Evolutionary conservation across 2,888 invertebrate species (phyloP), one percentile per base, ranked within the genome.

Genomic region (Eudiplozoon nipponicum): DNA sequence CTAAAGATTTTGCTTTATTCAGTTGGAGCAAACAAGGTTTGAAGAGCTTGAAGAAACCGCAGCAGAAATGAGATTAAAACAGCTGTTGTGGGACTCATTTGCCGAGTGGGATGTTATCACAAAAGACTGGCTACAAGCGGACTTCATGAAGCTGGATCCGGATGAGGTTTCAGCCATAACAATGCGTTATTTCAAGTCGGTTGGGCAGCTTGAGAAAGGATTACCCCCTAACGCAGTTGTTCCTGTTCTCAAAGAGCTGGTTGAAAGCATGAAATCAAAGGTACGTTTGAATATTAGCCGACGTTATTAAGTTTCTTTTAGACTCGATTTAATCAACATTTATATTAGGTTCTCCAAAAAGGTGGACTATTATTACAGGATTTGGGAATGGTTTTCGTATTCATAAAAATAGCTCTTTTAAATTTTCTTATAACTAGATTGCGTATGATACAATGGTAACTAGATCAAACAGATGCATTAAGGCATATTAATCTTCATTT

Each of bases 11-110:
- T n/a, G n/a, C n/a, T n/a, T 31, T 28, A 50, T 45, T 22, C 49
- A 74, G 70, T 68, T 78, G 46, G 76, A 77, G 51, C 69, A 76
- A 13, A 71, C 74, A 1, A 66, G 74, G 50, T 69, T 73, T 52
- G 76, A 76, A 47, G 67, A 70, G 44, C 61, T 80, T 45, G 74
- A 76, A 38, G 70, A 72, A 53, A 70, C 73, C 0, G 67, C 70
- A 48, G 70, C 68, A 45, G 74, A 76, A 47, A 68, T 78, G 2
- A 72, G 70, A 52, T 61, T 77, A 28, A 67, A 77, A 26, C 70
- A 70, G 52, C 63, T 72, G 38, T 60, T 80, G 0, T 77, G 77
- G 74, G 70, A 70, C 35, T 70, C 71, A 28, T 63, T 72, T 1
- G 68, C 67, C 41, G 67, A 69, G 37, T 78, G 77, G 76, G 68